Evolutionary conservation across 2,888 invertebrate species (phyloP).

Genomic region (Octonoba sinensis): DNA sequence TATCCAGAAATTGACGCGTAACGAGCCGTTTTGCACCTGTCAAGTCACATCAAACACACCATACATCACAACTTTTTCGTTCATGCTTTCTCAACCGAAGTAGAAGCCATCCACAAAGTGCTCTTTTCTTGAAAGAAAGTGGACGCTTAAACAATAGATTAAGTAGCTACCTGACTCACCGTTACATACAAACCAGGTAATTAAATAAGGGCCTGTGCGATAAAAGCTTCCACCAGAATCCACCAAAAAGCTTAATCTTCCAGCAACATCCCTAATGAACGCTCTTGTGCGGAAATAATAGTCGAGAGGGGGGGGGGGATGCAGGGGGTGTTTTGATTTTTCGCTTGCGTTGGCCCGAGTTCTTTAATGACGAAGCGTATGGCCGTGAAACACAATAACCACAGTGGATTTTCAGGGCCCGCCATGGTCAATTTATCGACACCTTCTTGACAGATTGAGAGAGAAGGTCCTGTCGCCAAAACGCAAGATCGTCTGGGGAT

Average conservation of each 20-base stretch:
- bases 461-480: not conserved
- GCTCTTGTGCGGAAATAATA: slow-evolving; percentile 53
- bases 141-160: no score
- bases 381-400: slow-evolving; percentile 60
- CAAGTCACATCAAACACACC: no score
- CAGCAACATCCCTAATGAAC: slow-evolving; percentile 25
- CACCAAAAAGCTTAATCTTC: slow-evolving; percentile 21
- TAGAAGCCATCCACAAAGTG: no score
- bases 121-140: no score
- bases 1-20: no score
- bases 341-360: slow-evolving; percentile 38
- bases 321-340: slow-evolving; percentile 44
- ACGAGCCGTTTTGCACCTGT: no score
- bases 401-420: slow-evolving; percentile 48
- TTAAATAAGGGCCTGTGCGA: slow-evolving; percentile 32
- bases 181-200: slow-evolving; percentile 37
- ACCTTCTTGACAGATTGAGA: slow-evolving; percentile 4
- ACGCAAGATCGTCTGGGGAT: not conserved
- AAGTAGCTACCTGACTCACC: no score
- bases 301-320: slow-evolving; percentile 2
- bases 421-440: not conserved
- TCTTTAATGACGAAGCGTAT: slow-evolving; percentile 55
- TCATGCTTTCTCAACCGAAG: no score
- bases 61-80: no score
- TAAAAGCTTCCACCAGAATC: not conserved